Evolutionary conservation across 2,113 vertebrate species (phyloP).

Genomic region (Menura novaehollandiae): DNA sequence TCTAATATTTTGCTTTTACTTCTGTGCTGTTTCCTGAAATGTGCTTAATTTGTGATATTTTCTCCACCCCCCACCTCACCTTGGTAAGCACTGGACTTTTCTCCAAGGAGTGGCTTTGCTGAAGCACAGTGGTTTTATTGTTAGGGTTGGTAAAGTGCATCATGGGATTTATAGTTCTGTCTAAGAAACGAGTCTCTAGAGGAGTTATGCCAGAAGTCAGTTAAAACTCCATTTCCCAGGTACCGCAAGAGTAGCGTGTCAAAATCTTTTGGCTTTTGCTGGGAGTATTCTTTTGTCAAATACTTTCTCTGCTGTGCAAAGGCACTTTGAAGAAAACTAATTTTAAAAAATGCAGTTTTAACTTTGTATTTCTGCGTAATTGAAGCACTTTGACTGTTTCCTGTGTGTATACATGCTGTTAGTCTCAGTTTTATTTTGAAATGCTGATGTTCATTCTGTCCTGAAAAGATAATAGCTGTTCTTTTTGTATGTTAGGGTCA

Average conservation of each 20-base stretch:
- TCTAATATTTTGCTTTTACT: background rate
- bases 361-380: background rate
- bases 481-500: background rate
- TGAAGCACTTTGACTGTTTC: background rate
- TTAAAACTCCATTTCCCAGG: background rate
- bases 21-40: background rate
- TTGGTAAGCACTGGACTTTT: background rate
- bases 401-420: background rate
- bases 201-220: background rate
- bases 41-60: background rate
- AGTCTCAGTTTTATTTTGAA: background rate
- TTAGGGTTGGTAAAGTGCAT: background rate
- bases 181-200: background rate
- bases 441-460: background rate
- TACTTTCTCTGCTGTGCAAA: background rate
- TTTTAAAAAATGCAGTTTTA: background rate
- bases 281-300: background rate
- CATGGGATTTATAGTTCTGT: background rate
- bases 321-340: background rate
- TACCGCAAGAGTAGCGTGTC: background rate
- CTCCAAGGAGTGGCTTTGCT: background rate
- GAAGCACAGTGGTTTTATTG: background rate
- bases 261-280: background rate
- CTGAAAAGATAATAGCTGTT: background rate
- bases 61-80: too few species aligned